These are phyloP conservation scores for Fistularia tabacaria DNA, from an alignment of 2,797 vertebrate genomes.

Conservation along the genomic window DNA sequence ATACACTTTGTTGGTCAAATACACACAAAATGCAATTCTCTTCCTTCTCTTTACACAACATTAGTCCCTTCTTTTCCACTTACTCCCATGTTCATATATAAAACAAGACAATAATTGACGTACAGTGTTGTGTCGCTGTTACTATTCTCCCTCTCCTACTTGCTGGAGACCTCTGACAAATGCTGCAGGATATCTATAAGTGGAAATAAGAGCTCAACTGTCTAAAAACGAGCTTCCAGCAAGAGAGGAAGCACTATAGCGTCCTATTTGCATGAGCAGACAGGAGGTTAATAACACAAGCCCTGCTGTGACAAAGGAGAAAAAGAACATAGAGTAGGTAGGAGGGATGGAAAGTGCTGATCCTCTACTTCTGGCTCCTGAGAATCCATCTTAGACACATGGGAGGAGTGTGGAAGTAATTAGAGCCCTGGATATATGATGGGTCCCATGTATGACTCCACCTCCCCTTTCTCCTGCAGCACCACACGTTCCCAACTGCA, in stretches of 20 bases:
- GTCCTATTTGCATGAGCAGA: constrained; percentile 72
- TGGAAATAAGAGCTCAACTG: constrained; percentile 47
- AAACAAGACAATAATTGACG: constrained; percentile 34
- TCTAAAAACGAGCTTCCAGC: constrained; percentile 39
- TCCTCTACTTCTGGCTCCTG: constrained; percentile 60
- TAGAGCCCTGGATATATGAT: constrained; percentile 63
- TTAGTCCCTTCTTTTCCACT: constrained; percentile 2
- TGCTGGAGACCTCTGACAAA: constrained; percentile 20
- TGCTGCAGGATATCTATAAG: constrained; percentile 39
- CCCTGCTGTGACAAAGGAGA: constrained; percentile 64
- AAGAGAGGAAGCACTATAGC: constrained; percentile 32
- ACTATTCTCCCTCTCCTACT: constrained; percentile 9
- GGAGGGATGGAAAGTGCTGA: constrained; percentile 70
- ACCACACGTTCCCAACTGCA: constrained; percentile 51
- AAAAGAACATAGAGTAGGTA: constrained; percentile 53
- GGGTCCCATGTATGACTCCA: constrained; percentile 43
- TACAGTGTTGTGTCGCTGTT: constrained; percentile 11
- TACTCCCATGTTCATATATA: constrained; percentile 11
- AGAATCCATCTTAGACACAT: constrained; percentile 63
- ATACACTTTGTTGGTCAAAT: not conserved
- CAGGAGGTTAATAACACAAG: constrained; percentile 76
- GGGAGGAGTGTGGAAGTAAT: constrained; percentile 65
- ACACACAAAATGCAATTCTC: constrained; percentile 4
- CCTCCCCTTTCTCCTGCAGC: constrained; percentile 36
- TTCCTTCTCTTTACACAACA: constrained; percentile 10